Conservation (phyloP, 35 echinoderm and acorn worm species). For the Stichopus chloronotus region DNA sequence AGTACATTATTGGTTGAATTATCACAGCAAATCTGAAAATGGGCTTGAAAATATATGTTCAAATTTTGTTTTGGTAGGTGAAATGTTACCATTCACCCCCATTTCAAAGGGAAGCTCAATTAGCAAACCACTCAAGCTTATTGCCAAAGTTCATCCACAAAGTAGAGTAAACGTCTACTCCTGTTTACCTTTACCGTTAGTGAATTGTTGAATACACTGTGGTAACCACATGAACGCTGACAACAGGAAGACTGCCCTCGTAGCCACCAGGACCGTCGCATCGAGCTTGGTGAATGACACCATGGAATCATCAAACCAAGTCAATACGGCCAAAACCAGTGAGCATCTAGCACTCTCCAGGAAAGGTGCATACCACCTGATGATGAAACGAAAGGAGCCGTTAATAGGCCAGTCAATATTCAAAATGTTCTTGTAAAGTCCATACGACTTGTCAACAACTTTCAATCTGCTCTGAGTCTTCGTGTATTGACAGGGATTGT, state of each 20-base stretch:
- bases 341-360: slow-evolving; percentile 55
- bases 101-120: too few relatives aligned
- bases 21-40: too few relatives aligned
- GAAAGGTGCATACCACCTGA: slow-evolving; percentile 60
- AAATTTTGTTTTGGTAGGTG: too few relatives aligned
- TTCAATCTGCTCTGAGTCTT: too few relatives aligned
- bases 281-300: neutral
- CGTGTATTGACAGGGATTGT: too few relatives aligned
- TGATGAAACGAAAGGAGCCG: neutral
- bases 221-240: slow-evolving; percentile 61
- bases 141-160: too few relatives aligned
- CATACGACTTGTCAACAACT: neutral
- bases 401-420: neutral
- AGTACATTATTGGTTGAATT: too few relatives aligned
- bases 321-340: slow-evolving; percentile 36
- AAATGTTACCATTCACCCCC: too few relatives aligned
- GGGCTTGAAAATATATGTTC: too few relatives aligned
- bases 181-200: slow-evolving; percentile 13
- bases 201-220: slow-evolving; percentile 43
- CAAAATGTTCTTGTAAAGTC: neutral
- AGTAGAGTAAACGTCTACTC: neutral
- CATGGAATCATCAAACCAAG: slow-evolving; percentile 18
- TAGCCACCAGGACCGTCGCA: neutral
- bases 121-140: too few relatives aligned
- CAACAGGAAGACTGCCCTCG: slow-evolving; percentile 38